Conservation (phyloP, 92 coral and sea anemone genomes). For the Muricea muricata region DNA sequence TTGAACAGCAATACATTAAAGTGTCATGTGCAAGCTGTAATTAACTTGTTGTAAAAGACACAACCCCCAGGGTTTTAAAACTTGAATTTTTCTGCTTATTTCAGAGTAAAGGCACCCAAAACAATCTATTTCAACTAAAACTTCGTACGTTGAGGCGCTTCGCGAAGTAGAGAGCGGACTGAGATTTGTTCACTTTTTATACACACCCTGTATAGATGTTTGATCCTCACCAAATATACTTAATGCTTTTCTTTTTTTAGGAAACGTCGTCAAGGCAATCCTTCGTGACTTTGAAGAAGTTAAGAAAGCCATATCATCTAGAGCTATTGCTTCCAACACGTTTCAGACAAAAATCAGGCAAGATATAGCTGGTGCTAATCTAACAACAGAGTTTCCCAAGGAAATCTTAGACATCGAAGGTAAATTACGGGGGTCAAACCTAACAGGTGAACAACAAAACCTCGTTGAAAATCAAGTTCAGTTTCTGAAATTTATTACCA, state of each 20-base stretch:
- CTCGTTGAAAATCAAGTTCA: constrained; percentile 79
- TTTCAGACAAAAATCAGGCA: background rate
- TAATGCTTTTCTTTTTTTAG: background rate
- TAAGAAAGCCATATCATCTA: constrained; percentile 10
- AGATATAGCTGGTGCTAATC: background rate
- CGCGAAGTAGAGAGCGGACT: too few species aligned
- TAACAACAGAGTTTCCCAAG: constrained; percentile 13
- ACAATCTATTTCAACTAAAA: too few species aligned
- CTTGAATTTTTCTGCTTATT: too few species aligned
- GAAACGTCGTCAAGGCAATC: constrained; percentile 79
- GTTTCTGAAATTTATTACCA: constrained; percentile 66
- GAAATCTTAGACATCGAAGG: constrained; percentile 15
- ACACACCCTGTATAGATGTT: too few species aligned
- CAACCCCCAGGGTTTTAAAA: too few species aligned
- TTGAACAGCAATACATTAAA: too few species aligned
- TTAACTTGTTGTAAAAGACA: too few species aligned
- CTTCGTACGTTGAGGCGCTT: too few species aligned
- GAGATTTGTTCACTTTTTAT: too few species aligned
- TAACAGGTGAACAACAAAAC: constrained; percentile 69
- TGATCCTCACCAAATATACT: background rate
- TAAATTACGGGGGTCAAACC: background rate
- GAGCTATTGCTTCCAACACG: background rate
- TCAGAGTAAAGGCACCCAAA: too few species aligned
- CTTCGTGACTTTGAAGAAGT: constrained; percentile 80
- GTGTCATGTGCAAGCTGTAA: too few species aligned